A percentile compares a stretch with the other conserved stretches of the same genome.
Evolutionary conservation across 1,140 invertebrate species (phyloP).

Genomic region (Periplaneta americana): DNA sequence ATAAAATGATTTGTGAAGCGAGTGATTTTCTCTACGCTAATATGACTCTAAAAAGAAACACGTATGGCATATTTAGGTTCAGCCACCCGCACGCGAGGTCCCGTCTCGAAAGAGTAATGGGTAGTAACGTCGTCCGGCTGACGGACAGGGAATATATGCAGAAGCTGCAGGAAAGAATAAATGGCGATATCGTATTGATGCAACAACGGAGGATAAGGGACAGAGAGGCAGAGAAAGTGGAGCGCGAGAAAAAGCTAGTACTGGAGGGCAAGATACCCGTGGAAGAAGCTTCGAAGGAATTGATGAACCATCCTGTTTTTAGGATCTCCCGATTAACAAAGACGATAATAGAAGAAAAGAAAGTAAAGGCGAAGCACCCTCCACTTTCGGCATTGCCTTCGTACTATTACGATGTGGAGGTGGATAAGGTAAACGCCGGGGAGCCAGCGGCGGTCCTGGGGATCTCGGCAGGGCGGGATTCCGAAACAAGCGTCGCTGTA

Average conservation of each 20-base stretch:
- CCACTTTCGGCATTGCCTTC: not conserved
- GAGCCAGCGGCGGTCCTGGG: constrained; percentile 2
- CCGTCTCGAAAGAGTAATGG: constrained; percentile 56
- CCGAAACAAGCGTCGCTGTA: constrained; percentile 10
- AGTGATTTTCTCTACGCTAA: constrained; percentile 42
- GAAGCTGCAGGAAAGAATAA: constrained; percentile 50
- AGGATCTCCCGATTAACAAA: constrained; percentile 56
- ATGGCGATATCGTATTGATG: constrained; percentile 51
- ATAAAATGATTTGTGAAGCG: no score
- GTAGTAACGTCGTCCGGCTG: constrained; percentile 53
- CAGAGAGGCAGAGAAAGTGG: constrained; percentile 59
- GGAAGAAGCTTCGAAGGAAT: constrained; percentile 55
- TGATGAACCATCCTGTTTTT: constrained; percentile 59
- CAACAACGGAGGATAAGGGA: constrained; percentile 54
- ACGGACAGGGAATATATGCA: constrained; percentile 60
- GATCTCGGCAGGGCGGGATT: constrained; percentile 6
- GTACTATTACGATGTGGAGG: not conserved
- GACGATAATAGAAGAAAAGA: constrained; percentile 46
- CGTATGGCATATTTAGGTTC: constrained; percentile 36
- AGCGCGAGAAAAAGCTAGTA: constrained; percentile 58
- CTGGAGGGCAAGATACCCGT: constrained; percentile 53
- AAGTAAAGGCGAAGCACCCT: constrained; percentile 32
- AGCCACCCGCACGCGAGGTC: constrained; percentile 47
- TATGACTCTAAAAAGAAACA: no score
- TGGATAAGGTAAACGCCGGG: not conserved